Evolutionary conservation across 2,797 vertebrate genomes (phyloP).

Genomic region (Toxotes lorentzi): DNA sequence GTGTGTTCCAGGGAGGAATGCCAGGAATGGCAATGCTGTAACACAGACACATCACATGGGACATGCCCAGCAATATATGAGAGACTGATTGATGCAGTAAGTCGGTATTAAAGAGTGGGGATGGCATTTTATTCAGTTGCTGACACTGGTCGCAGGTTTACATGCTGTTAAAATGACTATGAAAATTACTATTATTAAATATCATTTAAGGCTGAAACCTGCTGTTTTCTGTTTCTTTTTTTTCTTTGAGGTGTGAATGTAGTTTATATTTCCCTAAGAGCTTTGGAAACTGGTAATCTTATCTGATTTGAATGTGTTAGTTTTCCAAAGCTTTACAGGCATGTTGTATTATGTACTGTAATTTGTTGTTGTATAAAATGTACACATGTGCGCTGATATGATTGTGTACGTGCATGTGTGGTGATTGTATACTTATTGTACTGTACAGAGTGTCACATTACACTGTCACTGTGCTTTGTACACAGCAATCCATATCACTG

Average conservation of each 20-base stretch:
- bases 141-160: conserved; percentile 10
- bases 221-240: not conserved
- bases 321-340: conserved; percentile 41
- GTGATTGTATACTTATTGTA: conserved; percentile 47
- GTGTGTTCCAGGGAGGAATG: conserved; percentile 71
- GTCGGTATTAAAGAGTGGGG: conserved; percentile 52
- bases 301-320: conserved; percentile 33
- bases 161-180: not conserved
- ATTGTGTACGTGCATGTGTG: conserved; percentile 55
- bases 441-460: conserved; percentile 37
- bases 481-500: conserved; percentile 1
- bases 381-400: conserved; percentile 48
- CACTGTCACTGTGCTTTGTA: conserved; percentile 32
- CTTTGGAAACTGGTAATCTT: conserved; percentile 23
- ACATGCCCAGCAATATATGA: conserved; percentile 60
- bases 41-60: conserved; percentile 60
- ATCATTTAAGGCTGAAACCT: not conserved
- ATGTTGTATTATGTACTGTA: conserved; percentile 44
- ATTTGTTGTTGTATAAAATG: conserved; percentile 58
- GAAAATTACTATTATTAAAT: not conserved
- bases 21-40: conserved; percentile 72
- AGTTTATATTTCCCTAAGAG: conserved; percentile 34
- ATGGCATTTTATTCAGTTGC: conserved; percentile 45
- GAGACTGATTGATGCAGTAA: conserved; percentile 65
- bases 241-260: not conserved